Evolutionary conservation across 2,888 invertebrate species (phyloP), one percentile per base, ranked within the genome.

Genomic region (Lasioglossum lativentre): DNA sequence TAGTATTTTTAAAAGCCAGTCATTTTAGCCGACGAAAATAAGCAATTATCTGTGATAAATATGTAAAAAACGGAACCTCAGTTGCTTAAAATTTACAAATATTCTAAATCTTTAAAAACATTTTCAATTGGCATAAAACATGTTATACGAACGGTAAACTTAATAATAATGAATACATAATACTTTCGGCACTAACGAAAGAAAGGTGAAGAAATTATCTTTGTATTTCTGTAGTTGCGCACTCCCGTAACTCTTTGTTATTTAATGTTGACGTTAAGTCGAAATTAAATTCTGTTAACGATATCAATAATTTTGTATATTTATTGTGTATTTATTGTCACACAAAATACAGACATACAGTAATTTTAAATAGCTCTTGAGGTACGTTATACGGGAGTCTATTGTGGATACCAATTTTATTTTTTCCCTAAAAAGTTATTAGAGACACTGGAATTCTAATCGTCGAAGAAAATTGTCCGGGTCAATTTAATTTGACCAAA

Each of bases 1-100:
- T 83, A 72, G 71, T 71, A 85, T 79, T 56, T 83, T 84, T 76
- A 71, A 73, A 75, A 68, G 45, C 10, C 30, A n/a, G n/a, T 68
- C n/a, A 70, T 71, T 56, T 75, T 47, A 71, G 70, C 10, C 16
- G n/a, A 70, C 14, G 30, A 72, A 76, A 66, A 47, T 76, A 59
- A 70, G 34, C 1, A 10, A 38, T 40, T 27, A 74, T 59, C 45
- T 77, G 19, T 6, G 68, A 59, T 56, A 78, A n/a, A 73, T n/a
- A 14, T 59, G 4, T 19, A n/a, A 38, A 47, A 52, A 23, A 47
- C 4, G 10, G 14, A 40, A 0, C 40, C 40, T 4, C n/a, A n/a
- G 19, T 2, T 30, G 14, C 63, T 12, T 30, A 16, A 30, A 14
- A 30, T n/a, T n/a, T 10, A 56, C n/a, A 10, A 10, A 56, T 10